Conservation (phyloP, 2,888 invertebrate species). For the Cephus pulcher region DNA sequence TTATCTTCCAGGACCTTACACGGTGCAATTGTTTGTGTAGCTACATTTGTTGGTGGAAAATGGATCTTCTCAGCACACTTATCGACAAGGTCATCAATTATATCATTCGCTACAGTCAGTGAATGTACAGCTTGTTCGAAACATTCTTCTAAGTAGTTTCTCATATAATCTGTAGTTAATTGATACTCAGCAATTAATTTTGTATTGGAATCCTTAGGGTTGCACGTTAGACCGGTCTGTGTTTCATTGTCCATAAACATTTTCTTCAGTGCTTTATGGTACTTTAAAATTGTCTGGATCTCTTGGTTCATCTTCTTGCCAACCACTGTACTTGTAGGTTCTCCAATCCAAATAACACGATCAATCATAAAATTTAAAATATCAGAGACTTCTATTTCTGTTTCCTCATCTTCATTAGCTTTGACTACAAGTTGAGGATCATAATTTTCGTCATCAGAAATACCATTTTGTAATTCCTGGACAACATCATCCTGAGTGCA, state of each 20-base stretch:
- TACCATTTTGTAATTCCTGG: slow-evolving; percentile 6
- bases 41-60: slow-evolving; percentile 30
- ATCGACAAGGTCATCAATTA: slow-evolving; percentile 38
- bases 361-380: slow-evolving; percentile 32
- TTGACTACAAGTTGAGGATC: slow-evolving; percentile 12
- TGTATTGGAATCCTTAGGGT: slow-evolving; percentile 41
- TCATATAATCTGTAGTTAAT: slow-evolving; percentile 26
- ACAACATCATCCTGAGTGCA: slow-evolving; percentile 2
- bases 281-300: slow-evolving; percentile 34
- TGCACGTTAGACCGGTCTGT: slow-evolving; percentile 43
- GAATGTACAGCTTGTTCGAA: slow-evolving; percentile 28
- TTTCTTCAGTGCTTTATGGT: slow-evolving; percentile 26
- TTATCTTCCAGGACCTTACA: slow-evolving; percentile 26
- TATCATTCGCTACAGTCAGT: slow-evolving; percentile 24
- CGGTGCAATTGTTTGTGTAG: slow-evolving; percentile 38
- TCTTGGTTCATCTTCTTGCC: slow-evolving; percentile 17
- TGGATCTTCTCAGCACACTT: slow-evolving; percentile 30
- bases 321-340: slow-evolving; percentile 14
- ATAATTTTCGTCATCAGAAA: background rate
- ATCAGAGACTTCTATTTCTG: slow-evolving; percentile 25
- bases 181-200: slow-evolving; percentile 34
- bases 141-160: slow-evolving; percentile 29
- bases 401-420: slow-evolving; percentile 7
- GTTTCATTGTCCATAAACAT: slow-evolving; percentile 32
- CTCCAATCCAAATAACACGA: slow-evolving; percentile 41